Conservation (phyloP, 2,113 vertebrate genomes). For the Lamprologus tigripictilis region DNA sequence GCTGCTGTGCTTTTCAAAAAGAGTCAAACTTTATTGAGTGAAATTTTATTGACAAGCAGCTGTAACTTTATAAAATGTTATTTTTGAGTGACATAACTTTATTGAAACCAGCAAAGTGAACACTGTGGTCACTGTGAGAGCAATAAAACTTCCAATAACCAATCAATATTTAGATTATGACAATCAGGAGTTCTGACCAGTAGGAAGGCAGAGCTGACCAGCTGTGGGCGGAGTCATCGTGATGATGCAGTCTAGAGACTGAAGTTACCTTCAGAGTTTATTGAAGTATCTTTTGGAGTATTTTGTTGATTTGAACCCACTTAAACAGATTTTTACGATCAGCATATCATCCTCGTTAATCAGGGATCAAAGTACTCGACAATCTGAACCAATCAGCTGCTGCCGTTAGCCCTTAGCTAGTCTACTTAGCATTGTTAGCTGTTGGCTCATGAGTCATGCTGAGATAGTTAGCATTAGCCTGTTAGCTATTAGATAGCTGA, state of each 20-base stretch:
- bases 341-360: not conserved
- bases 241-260: not conserved
- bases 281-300: not conserved
- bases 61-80: not conserved
- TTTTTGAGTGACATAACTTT: not conserved
- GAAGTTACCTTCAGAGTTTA: not conserved
- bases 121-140: conserved; percentile 19
- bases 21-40: not conserved
- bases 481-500: not conserved
- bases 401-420: not conserved
- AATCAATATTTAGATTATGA: not conserved
- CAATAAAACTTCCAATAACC: conserved; percentile 28
- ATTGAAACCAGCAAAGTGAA: conserved; percentile 23
- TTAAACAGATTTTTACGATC: not conserved
- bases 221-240: not conserved
- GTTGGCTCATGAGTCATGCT: not conserved
- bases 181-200: conserved; percentile 24
- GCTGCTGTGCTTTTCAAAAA: not conserved
- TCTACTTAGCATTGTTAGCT: not conserved
- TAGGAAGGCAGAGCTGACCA: not conserved
- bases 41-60: conserved; percentile 2
- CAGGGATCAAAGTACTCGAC: not conserved
- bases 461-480: not conserved
- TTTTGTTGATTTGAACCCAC: not conserved
- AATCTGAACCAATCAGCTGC: not conserved